Base-by-base conservation (phyloP, 53 echinoderm and acorn worm genomes). In the Echinarachnius parma region DNA sequence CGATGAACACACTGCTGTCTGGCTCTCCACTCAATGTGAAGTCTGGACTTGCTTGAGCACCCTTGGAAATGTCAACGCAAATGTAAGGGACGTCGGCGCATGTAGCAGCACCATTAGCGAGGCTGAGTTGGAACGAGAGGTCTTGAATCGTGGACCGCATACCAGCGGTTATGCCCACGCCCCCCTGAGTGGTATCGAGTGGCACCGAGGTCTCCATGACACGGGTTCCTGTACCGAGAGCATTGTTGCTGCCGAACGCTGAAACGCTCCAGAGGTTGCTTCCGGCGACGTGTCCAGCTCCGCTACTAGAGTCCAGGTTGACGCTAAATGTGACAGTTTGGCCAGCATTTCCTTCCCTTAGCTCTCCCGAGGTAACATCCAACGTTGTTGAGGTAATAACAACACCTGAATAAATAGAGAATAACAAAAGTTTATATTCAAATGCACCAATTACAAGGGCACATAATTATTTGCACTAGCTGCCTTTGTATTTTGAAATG, bases 321-420 rank as follows among this genome's bases (percentile, higher is more conserved):
- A 89, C 49, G 36, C 80, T 34, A 28, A 84, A 81, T 8, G 27
- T 25, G 3, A 86, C 32, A 20, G 19, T 31, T 37, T 76, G 76
- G 63, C 21, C 56, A 37, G 50, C 33, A 19, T 77, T 45, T 11
- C 81, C 89, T 20, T 44, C 53, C 24, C 34, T 22, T 16, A 89
- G 64, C 4, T 63, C 61, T 26, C 81, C 81, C 37, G 64, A 64
- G 21, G 36, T 15, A 56, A 81, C 44, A 14, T 16, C 46, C 24
- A 61, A 46, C 45, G 61, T 35, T 8, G 81, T 75, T 5, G 78
- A 30, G n/a, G 85, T 85, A 24, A 89, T 78, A 50, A 77, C 89
- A 46, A 89, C 89, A 58, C 89, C 89, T 89, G 34, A 3, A n/a
- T n/a, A n/a, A n/a, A n/a, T n/a, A n/a, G n/a, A n/a, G n/a, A n/a